Evolutionary conservation across 2,888 invertebrate genomes (phyloP).

Genomic region (Netelia melanura): DNA sequence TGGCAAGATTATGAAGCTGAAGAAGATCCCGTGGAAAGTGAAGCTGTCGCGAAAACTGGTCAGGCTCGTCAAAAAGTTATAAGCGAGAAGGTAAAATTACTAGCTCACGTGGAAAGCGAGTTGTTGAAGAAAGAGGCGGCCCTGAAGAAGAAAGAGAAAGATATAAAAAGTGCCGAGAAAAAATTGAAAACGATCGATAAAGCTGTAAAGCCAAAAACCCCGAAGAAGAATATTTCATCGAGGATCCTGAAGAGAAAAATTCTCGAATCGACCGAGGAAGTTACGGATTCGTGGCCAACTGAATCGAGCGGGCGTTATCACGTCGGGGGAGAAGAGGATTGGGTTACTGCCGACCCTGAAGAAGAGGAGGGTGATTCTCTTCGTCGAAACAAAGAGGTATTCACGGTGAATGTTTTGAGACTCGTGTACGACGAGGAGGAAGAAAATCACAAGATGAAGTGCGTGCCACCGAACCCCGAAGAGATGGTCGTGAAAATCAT

Average conservation of each 20-base stretch:
- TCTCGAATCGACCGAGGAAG: slow-evolving; percentile 45
- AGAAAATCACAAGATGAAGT: slow-evolving; percentile 62
- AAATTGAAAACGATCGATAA: slow-evolving; percentile 19
- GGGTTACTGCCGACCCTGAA: slow-evolving; percentile 43
- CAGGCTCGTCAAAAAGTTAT: slow-evolving; percentile 32
- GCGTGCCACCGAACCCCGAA: slow-evolving; percentile 55
- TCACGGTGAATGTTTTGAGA: slow-evolving; percentile 72
- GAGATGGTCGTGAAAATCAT: slow-evolving; percentile 55
- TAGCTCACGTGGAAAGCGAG: slow-evolving; percentile 32
- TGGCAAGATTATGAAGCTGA: neutral
- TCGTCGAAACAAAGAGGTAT: slow-evolving; percentile 51
- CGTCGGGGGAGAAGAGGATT: slow-evolving; percentile 45
- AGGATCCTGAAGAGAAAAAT: slow-evolving; percentile 56
- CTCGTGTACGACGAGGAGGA: slow-evolving; percentile 71
- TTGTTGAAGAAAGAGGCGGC: slow-evolving; percentile 48
- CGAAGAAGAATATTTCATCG: neutral
- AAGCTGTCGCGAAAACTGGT: slow-evolving; percentile 14
- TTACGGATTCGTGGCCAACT: slow-evolving; percentile 50
- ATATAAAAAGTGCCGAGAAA: slow-evolving; percentile 30
- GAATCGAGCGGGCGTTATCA: slow-evolving; percentile 54
- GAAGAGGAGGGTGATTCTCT: slow-evolving; percentile 27
- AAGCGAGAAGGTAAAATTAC: slow-evolving; percentile 32
- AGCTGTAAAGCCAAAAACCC: neutral
- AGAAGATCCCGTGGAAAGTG: slow-evolving; percentile 7
- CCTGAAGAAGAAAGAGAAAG: slow-evolving; percentile 41